Conservation (phyloP, 2,888 invertebrate species). For the Mayetiola destructor region DNA sequence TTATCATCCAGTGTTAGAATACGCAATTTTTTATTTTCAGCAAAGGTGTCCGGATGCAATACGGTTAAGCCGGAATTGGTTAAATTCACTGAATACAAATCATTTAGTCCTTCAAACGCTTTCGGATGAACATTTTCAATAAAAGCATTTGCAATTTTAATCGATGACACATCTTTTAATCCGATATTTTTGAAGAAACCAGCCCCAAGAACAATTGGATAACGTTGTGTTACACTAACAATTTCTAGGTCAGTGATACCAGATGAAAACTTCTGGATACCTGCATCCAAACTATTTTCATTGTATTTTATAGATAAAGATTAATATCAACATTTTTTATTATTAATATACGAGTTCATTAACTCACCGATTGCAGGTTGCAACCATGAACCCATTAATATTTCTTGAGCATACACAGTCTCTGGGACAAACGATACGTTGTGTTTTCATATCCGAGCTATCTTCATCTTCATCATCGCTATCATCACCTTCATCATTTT, state of each 20-base stretch:
- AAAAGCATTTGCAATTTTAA: slow-evolving; percentile 54
- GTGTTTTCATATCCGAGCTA: slow-evolving; percentile 37
- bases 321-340: background rate
- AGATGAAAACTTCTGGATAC: slow-evolving; percentile 50
- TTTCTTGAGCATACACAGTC: slow-evolving; percentile 47
- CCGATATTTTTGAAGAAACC: slow-evolving; percentile 47
- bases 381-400: slow-evolving; percentile 44
- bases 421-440: slow-evolving; percentile 43
- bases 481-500: slow-evolving; percentile 13
- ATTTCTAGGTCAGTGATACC: slow-evolving; percentile 52
- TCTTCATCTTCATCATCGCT: slow-evolving; percentile 34
- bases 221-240: slow-evolving; percentile 44
- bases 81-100: slow-evolving; percentile 53
- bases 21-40: slow-evolving; percentile 47
- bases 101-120: slow-evolving; percentile 53
- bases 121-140: slow-evolving; percentile 49
- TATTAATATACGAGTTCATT: background rate
- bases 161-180: slow-evolving; percentile 48
- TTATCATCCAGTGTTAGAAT: slow-evolving; percentile 53
- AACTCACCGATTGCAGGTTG: slow-evolving; percentile 45
- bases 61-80: slow-evolving; percentile 50
- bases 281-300: slow-evolving; percentile 46
- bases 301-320: background rate
- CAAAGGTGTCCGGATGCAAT: slow-evolving; percentile 56
- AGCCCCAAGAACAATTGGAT: slow-evolving; percentile 44